Base-by-base conservation (phyloP, 2,888 invertebrate species). In the Drosophila neonasuta region DNA sequence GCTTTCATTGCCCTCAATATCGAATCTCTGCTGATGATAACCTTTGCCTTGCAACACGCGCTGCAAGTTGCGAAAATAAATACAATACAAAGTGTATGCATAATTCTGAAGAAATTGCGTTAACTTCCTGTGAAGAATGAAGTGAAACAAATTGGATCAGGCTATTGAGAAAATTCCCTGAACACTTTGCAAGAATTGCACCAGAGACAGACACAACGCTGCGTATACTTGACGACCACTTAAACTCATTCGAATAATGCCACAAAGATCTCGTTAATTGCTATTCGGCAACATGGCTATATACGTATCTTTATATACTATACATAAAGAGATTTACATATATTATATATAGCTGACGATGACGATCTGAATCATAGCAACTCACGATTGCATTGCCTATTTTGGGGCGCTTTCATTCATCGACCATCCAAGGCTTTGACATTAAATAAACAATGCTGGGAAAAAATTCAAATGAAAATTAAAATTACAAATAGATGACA, bases 381-480 rank as follows among this genome's bases (percentile, higher is more conserved):
- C 42, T 45, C 51, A 51, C 32, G 51, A 10, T 30, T 44, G 45
- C 67, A 73, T 81, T 86, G 75, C 83, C 86, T 86, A 81, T 86
- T 86, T 81, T 73, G 80, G 85, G 67, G 71, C 60, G 61, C 63
- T 55, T 63, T 77, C 68, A 59, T 72, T 63, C 71, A 75, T 45
- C 66, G 42, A 61, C 66, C 44, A 30, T 8, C n/a, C 13, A n/a
- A 17, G 9, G 24, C 32, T 24, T 42, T 39, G 55, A 48, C 44
- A 45, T 49, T 42, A 32, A 60, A 39, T 55, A 51, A 45, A 9
- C 36, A 36, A 36, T 36, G 36, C 36, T 44, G 9, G 20, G 52
- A 48, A 44, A 54, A 44, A 54, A 62, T 29, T 58, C 7, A 41
- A 54, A 50, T 29, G 55, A 5, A 24, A 41, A 36, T 11, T 5